Evolutionary conservation across 2,113 vertebrate genomes (phyloP), one percentile per base, ranked within the genome.

Genomic region (Nibea albiflora): DNA sequence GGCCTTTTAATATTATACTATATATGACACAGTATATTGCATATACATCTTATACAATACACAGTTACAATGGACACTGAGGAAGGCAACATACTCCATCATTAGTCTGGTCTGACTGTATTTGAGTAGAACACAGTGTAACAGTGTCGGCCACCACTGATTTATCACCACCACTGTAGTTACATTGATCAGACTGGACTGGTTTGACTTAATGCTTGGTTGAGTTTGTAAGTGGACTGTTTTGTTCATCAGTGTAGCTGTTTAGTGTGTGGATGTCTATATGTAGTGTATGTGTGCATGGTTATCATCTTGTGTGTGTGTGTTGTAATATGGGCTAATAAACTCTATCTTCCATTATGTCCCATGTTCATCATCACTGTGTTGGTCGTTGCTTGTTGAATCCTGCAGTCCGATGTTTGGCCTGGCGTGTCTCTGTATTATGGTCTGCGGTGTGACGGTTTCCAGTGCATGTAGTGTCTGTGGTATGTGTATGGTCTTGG

Each of bases 371-470:
- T 85, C 88, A 2, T 96, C 91, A 94, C 64, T 95, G 78, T 96
- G 54, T 31, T 17, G 49, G 47, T 92, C 53, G 3, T 53, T 82
- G 63, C 66, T 78, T 16, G 54, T 44, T 26, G 72, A 73, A 57
- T 66, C 28, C 65, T 91, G 83, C 92, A 92, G 91, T 92, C 94
- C 92, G 94, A 95, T 26, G 1, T 53, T 95, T 66, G 95, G 90
- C 89, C 94, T 94, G 9, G 93, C 93, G 88, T 95, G 96, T 92
- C 95, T 95, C 24, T 77, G 85, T 42, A 72, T 69, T 93, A 94
- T 77, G 90, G 91, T 88, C 94, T 95, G 90, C 92, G 94, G 89
- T 58, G 80, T 57, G 7, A 75, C 73, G 2, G 71, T 60, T 28
- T 91, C 76, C 72, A 77, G 83, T n/a, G 80, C 65, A 6, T 72